Evolutionary conservation across 2,888 invertebrate species (phyloP).

Genomic region (Drosophila ustulata): DNA sequence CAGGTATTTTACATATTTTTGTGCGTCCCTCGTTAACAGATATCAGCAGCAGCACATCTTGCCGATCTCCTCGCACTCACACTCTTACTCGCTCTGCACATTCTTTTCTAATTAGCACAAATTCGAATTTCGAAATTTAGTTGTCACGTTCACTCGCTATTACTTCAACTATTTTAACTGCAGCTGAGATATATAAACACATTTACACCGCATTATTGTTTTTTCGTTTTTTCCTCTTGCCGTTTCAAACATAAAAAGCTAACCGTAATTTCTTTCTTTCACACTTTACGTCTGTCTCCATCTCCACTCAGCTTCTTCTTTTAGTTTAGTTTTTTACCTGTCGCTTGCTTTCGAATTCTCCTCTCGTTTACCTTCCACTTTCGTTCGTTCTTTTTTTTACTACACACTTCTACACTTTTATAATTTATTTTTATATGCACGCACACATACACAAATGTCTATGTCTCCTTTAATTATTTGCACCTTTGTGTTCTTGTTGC

Average conservation of each 20-base stretch:
- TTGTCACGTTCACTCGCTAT: conserved; percentile 54
- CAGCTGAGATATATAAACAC: conserved; percentile 17
- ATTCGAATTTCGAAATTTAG: conserved; percentile 56
- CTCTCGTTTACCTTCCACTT: conserved; percentile 65
- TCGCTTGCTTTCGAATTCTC: conserved; percentile 61
- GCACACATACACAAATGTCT: background rate
- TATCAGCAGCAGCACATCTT: conserved; percentile 41
- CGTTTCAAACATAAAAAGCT: conserved; percentile 60
- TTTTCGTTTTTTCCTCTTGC: conserved; percentile 13
- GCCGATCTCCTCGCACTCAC: conserved; percentile 39
- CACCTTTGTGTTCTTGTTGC: conserved; percentile 24
- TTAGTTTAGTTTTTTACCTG: conserved; percentile 57
- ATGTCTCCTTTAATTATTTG: conserved; percentile 24
- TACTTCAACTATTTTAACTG: conserved; percentile 38
- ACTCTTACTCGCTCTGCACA: conserved; percentile 48
- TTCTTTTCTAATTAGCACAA: conserved; percentile 77
- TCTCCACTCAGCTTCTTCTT: conserved; percentile 48
- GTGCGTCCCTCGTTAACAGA: conserved; percentile 44
- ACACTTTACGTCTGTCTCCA: conserved; percentile 57
- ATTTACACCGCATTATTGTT: conserved; percentile 28
- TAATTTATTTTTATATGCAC: conserved; percentile 13
- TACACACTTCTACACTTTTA: conserved; percentile 64
- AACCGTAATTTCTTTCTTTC: conserved; percentile 68
- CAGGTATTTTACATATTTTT: conserved; percentile 23
- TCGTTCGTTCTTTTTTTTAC: conserved; percentile 64